Conservation (phyloP, 1,140 invertebrate species). For the Oreohelix idahoensis region DNA sequence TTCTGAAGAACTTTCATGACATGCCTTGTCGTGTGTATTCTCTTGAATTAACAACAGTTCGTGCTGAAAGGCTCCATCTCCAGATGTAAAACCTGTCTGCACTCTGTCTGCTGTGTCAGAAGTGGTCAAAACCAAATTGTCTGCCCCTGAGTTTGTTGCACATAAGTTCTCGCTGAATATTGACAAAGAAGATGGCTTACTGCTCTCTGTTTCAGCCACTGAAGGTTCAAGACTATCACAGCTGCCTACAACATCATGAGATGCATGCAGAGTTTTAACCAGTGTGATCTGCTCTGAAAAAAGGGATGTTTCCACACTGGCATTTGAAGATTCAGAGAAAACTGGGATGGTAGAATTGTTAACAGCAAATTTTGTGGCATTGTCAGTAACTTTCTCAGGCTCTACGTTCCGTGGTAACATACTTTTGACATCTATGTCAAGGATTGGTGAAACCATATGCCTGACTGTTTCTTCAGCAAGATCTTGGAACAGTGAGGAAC, state of each 20-base stretch:
- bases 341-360: conserved; percentile 18
- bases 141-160: background rate
- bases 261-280: background rate
- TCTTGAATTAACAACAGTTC: background rate
- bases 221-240: background rate
- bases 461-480: conserved; percentile 44
- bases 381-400: background rate
- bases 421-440: conserved; percentile 34
- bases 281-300: background rate
- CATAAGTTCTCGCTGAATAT: background rate
- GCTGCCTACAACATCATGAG: background rate
- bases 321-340: background rate
- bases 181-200: background rate
- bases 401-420: conserved; percentile 16
- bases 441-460: conserved; percentile 30
- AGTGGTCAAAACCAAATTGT: background rate
- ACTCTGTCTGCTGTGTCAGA: background rate
- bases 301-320: background rate
- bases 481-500: conserved; percentile 45
- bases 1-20: background rate
- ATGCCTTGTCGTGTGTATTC: background rate
- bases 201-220: background rate
- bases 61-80: background rate
- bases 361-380: background rate
- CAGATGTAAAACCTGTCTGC: background rate